Conservation (phyloP, 2,797 vertebrate genomes). For the Anguilla anguilla region DNA sequence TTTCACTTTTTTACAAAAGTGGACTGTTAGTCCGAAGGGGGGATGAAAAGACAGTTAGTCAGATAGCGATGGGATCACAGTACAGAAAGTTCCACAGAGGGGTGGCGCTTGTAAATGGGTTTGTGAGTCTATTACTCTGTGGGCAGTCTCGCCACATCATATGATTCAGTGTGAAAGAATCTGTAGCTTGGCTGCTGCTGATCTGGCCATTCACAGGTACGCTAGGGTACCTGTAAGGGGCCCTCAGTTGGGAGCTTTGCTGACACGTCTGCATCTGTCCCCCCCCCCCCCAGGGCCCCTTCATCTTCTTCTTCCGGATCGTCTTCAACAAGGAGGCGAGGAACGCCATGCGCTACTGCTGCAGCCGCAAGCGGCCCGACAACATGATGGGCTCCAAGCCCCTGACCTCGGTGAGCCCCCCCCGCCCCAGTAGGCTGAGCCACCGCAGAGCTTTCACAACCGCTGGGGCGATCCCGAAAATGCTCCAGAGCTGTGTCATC, state of each 20-base stretch:
- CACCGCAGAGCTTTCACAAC: background rate
- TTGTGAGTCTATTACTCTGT: no score
- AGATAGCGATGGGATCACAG: background rate
- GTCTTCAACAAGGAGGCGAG: constrained; percentile 89
- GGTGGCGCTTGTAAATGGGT: background rate
- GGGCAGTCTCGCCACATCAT: background rate
- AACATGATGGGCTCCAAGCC: constrained; percentile 83
- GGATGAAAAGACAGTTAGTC: background rate
- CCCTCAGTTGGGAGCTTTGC: constrained; percentile 21
- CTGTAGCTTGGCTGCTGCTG: background rate
- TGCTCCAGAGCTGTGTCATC: background rate
- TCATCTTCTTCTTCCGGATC: constrained; percentile 87
- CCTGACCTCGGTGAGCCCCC: constrained; percentile 84
- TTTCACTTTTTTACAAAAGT: background rate
- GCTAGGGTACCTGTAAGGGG: background rate
- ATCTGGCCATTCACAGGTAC: background rate
- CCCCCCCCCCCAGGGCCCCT: constrained; percentile 77
- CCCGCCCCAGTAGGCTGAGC: background rate
- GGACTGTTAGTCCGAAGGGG: background rate
- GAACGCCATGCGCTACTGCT: constrained; percentile 82
- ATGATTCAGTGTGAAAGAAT: background rate
- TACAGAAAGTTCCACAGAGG: no score
- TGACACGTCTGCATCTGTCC: background rate
- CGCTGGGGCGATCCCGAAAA: background rate
- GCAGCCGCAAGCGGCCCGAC: constrained; percentile 76